These are phyloP conservation scores for Selenia dentaria DNA, from an alignment of 2,888 invertebrate genomes.

Conservation along the genomic window DNA sequence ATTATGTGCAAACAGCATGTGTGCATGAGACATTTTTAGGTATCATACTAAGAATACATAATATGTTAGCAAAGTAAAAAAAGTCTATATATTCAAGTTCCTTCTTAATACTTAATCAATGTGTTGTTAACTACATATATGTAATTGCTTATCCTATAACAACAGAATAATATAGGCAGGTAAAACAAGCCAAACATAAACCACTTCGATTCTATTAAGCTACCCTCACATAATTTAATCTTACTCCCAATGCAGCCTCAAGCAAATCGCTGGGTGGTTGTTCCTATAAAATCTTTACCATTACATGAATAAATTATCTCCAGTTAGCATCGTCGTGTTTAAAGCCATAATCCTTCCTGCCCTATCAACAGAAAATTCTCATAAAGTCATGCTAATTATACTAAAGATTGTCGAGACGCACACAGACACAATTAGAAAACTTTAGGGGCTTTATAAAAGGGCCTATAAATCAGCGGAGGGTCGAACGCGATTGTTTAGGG, in stretches of 20 bases:
- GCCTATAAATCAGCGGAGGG: constrained; percentile 75
- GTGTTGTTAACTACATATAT: too few relatives aligned
- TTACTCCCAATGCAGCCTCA: constrained; percentile 5
- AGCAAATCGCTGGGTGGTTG: constrained; percentile 22
- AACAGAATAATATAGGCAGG: too few relatives aligned
- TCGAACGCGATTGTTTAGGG: constrained; percentile 62
- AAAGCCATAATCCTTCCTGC: constrained; percentile 25
- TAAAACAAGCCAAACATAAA: too few relatives aligned
- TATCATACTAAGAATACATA: too few relatives aligned
- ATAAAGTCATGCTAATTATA: constrained; percentile 71
- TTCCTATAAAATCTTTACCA: constrained; percentile 26
- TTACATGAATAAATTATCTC: constrained; percentile 27
- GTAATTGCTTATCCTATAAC: too few relatives aligned
- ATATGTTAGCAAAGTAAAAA: too few relatives aligned
- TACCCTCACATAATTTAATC: not conserved
- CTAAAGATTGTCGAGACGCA: constrained; percentile 63
- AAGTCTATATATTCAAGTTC: too few relatives aligned
- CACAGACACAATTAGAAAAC: constrained; percentile 75
- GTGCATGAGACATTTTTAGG: too few relatives aligned
- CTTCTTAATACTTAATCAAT: too few relatives aligned
- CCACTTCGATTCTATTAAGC: too few relatives aligned
- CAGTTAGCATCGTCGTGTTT: constrained; percentile 28
- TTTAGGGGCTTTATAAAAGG: constrained; percentile 77
- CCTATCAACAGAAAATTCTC: constrained; percentile 53
- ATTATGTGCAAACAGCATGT: too few relatives aligned